Base-by-base conservation (phyloP, 2,113 vertebrate species). In the Melanostigma gelatinosum region DNA sequence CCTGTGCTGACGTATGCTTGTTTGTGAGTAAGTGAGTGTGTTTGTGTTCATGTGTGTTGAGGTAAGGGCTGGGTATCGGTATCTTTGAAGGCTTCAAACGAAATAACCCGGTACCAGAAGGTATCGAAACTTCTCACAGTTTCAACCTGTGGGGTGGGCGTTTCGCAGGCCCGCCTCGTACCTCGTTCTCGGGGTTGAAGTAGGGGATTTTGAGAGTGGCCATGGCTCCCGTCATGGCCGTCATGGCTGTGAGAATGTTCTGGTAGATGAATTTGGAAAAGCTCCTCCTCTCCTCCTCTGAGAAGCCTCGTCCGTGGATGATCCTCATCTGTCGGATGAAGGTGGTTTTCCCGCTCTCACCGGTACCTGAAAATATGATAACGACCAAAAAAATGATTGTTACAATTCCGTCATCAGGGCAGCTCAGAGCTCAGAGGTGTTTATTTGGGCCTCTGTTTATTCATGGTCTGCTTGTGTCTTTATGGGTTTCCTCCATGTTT, bases 241-340 rank as follows among this genome's bases (percentile, higher is more conserved):
- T 94, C 58, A 96, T 91, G 75, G 95, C 95, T 1, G 91, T 92
- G 54, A 97, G 95, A 83, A 97, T 95, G 87, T 98, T 98, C 91
- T 97, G 97, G 81, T 93, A 96, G 80, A 98, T 94, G 1, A 96
- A 94, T 22, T 93, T 95, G 54, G 94, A 69, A 18, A 96, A 98
- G 34, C 86, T 82, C 68, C 80, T 95, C 27, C 96, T 94, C 6
- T 97, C 96, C 9, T 97, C 96, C 61, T 97, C 96, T 0, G 97
- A 96, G 87, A 94, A 98, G 69, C 97, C 97, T 0, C 93, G 88
- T 0, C 97, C 97, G 0, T 98, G 96, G 87, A 98, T 97, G 87
- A 97, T 97, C 11, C 96, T 94, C 97, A 98, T 96, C 85, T 98
- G 97, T 65, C 97, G 95, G 89, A 98, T 97, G 91, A 97, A 98